phyloP scores from a whole-genome alignment of 92 coral and sea anemone genomes.

The Epizoanthus rinbou region DNA sequence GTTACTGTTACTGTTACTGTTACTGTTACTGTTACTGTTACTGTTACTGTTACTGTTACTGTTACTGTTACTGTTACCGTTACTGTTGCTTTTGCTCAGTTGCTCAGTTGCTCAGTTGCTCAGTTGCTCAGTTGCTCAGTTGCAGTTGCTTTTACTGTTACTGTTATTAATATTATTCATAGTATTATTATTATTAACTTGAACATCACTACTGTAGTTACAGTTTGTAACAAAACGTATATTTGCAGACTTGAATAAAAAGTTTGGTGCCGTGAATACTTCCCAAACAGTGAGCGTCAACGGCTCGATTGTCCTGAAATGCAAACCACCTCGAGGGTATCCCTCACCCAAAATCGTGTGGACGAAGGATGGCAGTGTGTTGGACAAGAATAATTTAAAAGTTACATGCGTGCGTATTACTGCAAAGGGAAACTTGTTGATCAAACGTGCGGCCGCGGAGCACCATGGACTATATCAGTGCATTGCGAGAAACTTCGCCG shows the following conservation, averaged over 20 bases:
- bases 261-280: background rate
- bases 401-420: background rate
- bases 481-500: constrained; percentile 25
- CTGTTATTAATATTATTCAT: no score
- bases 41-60: no score
- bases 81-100: no score
- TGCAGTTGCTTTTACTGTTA: no score
- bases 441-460: background rate
- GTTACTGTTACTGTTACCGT: no score
- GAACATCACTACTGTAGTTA: no score
- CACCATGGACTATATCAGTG: constrained; percentile 24
- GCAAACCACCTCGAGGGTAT: background rate
- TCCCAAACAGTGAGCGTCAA: background rate
- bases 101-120: no score
- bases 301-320: background rate
- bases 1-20: no score
- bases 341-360: background rate
- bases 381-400: background rate
- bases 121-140: no score
- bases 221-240: no score
- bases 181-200: no score
- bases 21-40: no score
- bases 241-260: background rate
- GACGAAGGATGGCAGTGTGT: background rate
- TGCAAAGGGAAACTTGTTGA: background rate